Conservation (phyloP, 37 sponge, comb jelly and placozoan genomes). For the Bolinopsis microptera region DNA sequence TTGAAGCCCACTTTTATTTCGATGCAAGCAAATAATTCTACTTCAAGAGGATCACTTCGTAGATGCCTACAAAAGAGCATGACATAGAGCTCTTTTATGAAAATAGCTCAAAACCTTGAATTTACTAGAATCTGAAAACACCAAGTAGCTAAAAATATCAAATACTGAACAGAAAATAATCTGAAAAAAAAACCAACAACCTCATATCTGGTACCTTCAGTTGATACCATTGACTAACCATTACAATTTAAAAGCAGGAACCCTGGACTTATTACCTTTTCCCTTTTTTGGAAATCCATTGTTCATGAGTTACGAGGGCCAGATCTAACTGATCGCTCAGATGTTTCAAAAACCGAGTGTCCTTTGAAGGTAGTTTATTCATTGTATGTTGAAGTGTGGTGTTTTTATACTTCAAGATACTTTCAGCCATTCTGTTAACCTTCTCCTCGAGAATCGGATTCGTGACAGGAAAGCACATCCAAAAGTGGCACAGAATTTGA, state of each 20-base stretch:
- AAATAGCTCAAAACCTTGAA: too few species aligned
- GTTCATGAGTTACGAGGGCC: not conserved
- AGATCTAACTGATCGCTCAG: constrained; percentile 42
- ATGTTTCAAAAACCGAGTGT: constrained; percentile 5
- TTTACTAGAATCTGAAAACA: too few species aligned
- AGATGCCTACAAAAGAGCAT: too few species aligned
- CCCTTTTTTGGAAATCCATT: constrained; percentile 20
- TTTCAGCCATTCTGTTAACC: constrained; percentile 29
- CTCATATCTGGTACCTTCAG: too few species aligned
- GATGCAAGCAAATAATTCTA: too few species aligned
- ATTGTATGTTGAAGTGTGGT: constrained; percentile 24
- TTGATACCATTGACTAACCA: too few species aligned
- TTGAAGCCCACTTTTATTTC: too few species aligned
- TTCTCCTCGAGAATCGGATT: constrained; percentile 11
- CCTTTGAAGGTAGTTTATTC: constrained; percentile 31
- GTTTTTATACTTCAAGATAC: constrained; percentile 4
- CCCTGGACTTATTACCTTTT: not conserved
- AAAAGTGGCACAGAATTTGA: constrained; percentile 48
- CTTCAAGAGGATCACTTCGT: too few species aligned
- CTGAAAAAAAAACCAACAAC: too few species aligned
- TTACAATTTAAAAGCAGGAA: not conserved
- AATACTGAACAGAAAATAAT: too few species aligned
- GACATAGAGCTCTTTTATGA: too few species aligned
- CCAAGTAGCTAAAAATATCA: too few species aligned
- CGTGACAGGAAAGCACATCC: constrained; percentile 58